These are phyloP conservation scores for Scortum barcoo DNA, from an alignment of 2,113 vertebrate genomes.

Conservation along the genomic window DNA sequence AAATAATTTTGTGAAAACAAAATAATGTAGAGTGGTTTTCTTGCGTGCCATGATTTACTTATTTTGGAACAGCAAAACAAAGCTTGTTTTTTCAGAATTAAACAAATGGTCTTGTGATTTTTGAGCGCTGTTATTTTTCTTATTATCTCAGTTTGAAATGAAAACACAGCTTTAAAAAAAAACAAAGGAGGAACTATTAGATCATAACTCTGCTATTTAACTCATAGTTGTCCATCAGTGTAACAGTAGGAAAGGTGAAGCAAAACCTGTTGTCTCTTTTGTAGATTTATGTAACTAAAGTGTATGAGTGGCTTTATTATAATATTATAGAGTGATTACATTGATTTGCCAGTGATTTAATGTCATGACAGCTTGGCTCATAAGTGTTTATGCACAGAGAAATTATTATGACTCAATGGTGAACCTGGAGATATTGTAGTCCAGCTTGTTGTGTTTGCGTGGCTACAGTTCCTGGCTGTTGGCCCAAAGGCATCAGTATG, in stretches of 20 bases:
- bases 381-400: neutral
- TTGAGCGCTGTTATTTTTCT: neutral
- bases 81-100: neutral
- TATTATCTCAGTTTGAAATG: neutral
- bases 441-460: neutral
- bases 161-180: neutral
- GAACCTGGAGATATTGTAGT: neutral
- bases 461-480: neutral
- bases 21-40: neutral
- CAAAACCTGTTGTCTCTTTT: neutral
- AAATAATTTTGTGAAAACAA: neutral
- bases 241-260: neutral
- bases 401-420: neutral
- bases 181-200: neutral
- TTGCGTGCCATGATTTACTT: neutral
- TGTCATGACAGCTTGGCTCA: neutral
- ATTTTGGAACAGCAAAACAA: neutral
- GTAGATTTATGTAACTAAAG: neutral
- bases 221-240: neutral
- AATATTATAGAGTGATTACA: neutral
- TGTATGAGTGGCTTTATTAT: neutral
- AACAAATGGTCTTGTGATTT: neutral
- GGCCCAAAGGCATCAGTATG: too few species aligned
- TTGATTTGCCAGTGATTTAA: neutral
- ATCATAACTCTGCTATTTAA: neutral